A percentile compares a stretch with the other conserved stretches of the same genome.
phyloP scores from a whole-genome alignment of 2,888 invertebrate species.

The Apodemia zela region DNA sequence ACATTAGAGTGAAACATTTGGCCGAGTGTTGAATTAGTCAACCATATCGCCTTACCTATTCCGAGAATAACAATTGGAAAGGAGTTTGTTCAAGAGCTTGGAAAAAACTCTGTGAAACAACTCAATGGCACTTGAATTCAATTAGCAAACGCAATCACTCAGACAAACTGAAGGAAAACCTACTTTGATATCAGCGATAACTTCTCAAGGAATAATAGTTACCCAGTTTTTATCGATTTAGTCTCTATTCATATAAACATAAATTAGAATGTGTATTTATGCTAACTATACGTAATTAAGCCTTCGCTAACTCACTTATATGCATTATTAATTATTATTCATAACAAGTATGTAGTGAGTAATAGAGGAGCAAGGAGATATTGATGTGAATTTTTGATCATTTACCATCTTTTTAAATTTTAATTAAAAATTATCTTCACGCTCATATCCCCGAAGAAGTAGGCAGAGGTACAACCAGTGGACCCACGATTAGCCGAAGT shows the following conservation, averaged over 20 bases:
- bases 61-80: constrained; percentile 9
- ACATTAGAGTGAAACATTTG: background rate
- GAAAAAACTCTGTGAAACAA: background rate
- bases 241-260: background rate
- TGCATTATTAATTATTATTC: no score
- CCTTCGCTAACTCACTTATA: no score
- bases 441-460: no score
- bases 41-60: background rate
- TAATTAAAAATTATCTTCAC: no score
- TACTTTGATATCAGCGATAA: background rate
- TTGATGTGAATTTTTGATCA: no score
- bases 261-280: background rate
- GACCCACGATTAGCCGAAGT: no score
- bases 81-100: background rate
- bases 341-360: no score
- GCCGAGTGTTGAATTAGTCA: background rate
- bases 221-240: background rate
- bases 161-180: background rate
- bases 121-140: background rate
- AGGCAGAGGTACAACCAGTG: no score
- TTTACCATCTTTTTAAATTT: no score
- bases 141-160: background rate
- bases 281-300: background rate
- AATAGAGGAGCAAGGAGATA: no score
- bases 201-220: background rate